phyloP scores from a whole-genome alignment of 1,140 invertebrate genomes.

The Aphelenchoides besseyi region DNA sequence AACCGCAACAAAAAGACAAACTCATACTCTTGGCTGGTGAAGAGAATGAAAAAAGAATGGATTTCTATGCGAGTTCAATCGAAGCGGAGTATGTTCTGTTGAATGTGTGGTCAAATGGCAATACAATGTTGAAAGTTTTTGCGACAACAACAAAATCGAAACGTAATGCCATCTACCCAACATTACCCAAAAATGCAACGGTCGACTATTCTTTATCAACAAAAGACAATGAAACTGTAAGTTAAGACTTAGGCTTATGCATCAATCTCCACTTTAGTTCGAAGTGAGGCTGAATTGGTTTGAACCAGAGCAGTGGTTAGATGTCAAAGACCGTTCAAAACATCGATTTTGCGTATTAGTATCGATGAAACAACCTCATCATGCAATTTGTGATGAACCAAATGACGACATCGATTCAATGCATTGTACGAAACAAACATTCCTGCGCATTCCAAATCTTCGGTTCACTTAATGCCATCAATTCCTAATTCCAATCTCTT shows the following conservation, averaged over 20 bases:
- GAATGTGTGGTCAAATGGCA: not conserved
- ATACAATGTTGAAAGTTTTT: not conserved
- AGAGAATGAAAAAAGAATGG: constrained; percentile 19
- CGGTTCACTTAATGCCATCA: not conserved
- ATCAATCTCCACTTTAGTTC: not conserved
- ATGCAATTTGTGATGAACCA: not conserved
- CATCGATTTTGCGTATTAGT: constrained; percentile 3
- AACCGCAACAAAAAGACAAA: not conserved
- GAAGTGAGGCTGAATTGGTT: not conserved
- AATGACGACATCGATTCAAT: not conserved
- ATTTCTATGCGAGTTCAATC: constrained; percentile 16
- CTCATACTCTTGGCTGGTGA: constrained; percentile 18
- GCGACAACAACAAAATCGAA: not conserved
- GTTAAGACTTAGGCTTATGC: not conserved
- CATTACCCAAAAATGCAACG: not conserved
- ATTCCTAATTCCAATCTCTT: not conserved
- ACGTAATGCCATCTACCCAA: not conserved
- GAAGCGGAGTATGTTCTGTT: constrained; percentile 14
- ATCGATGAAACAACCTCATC: not conserved
- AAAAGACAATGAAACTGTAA: not conserved
- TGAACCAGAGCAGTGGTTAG: not conserved
- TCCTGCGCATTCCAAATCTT: not conserved
- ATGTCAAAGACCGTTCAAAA: not conserved
- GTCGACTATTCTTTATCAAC: not conserved
- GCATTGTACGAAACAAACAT: not conserved